These are phyloP conservation scores for Dicaeum eximium DNA, from an alignment of 2,113 vertebrate genomes.

Conservation along the genomic window DNA sequence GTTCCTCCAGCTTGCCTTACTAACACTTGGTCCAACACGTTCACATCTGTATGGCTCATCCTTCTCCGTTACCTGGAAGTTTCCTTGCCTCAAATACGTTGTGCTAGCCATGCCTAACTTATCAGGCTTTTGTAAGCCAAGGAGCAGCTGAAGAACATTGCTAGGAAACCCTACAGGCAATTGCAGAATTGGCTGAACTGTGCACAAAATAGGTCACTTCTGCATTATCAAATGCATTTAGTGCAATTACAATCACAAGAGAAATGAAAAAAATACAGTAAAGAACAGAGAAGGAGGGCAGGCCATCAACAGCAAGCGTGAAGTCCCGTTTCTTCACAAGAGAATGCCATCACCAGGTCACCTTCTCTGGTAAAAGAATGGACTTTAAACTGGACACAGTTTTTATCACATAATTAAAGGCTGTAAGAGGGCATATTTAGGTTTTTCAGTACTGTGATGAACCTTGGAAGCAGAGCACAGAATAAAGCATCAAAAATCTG, in stretches of 20 bases:
- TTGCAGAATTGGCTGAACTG: constrained; percentile 12
- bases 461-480: not conserved
- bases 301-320: not conserved
- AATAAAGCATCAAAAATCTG: not conserved
- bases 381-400: not conserved
- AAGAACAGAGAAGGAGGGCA: not conserved
- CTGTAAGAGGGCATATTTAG: not conserved
- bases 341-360: not conserved
- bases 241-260: constrained; percentile 28
- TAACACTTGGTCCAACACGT: fast-evolving
- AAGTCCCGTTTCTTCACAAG: not conserved
- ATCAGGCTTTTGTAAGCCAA: not conserved
- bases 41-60: not conserved
- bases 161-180: constrained; percentile 10
- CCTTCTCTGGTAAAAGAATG: not conserved
- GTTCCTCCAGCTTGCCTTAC: not conserved
- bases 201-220: constrained; percentile 43
- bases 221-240: constrained; percentile 17
- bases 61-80: not conserved
- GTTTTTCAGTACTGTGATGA: not conserved
- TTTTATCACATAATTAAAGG: not conserved
- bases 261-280: not conserved
- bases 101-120: not conserved
- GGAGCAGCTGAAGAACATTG: not conserved
- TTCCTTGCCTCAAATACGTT: not conserved